Evolutionary conservation across 30 jellyfish, hydroid and myxozoan genomes (phyloP), one percentile per base, ranked within the genome.

Genomic region (Hydra vulgaris): DNA sequence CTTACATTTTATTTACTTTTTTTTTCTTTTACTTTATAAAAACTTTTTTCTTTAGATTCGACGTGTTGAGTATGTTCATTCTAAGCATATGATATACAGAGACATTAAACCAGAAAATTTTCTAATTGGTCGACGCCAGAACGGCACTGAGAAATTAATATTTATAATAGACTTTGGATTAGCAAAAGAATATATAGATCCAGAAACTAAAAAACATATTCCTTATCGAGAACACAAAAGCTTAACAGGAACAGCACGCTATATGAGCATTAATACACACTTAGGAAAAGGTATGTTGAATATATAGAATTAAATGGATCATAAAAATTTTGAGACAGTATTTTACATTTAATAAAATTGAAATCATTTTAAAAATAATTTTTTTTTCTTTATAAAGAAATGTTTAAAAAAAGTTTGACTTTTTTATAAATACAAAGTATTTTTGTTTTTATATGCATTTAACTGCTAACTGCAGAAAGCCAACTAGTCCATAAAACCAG

Each of bases 181-280:
- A 79, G 96, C 97, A 76, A 94, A 94, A 82, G 97, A 88, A 72
- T 94, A 94, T 82, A 94, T 94, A 74, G 99, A 94, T 74, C 99
- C 99, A 0, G 96, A 88, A 83, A 94, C 97, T 8, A 86, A 88
- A 88, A 88, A 88, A 56, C 99, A 94, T 75, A 89, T 94, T 77
- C 99, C 99, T 0, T 94, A 88, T 85, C 82, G 97, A 53, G 99
- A 94, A 78, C 97, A 94, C 73, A 94, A 94, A 79, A 89, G 97
- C 81, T 66, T 94, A 27, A 94, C 99, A n/a, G 99, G 99, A 21
- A 94, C 99, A 4, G 99, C 99, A 20, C 94, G 99, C 7, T 94
- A 94, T 83, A 94, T 94, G 99, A 94, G 99, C 81, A 94, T 94
- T 25, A 94, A 94, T 75, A 94, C 99, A 40, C 99, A 94, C 89